phyloP scores from a whole-genome alignment of 2,888 invertebrate genomes.

The Magallana nippona region DNA sequence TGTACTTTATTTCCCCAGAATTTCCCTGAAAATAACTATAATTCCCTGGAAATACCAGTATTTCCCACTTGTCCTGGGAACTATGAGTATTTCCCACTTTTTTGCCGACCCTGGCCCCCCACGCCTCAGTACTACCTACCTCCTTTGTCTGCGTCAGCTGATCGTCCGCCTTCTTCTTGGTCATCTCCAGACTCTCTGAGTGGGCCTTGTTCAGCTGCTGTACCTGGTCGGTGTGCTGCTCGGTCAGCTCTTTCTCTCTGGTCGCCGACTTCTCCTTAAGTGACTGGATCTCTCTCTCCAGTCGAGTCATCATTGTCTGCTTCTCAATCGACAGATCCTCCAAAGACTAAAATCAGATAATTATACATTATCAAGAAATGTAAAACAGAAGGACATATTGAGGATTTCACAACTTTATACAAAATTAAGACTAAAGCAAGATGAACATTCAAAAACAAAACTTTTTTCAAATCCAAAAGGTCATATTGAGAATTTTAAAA shows the following conservation, averaged over 20 bases:
- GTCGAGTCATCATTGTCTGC: constrained; percentile 71
- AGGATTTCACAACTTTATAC: too few species aligned
- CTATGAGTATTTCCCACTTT: not conserved
- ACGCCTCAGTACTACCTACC: constrained; percentile 53
- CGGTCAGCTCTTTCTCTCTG: constrained; percentile 57
- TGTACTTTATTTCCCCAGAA: too few species aligned
- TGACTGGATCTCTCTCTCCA: constrained; percentile 69
- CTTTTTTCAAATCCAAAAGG: too few species aligned
- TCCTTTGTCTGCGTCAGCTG: constrained; percentile 65
- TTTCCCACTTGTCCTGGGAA: too few species aligned
- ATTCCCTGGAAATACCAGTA: too few species aligned
- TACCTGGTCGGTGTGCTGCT: constrained; percentile 61
- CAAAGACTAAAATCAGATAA: constrained; percentile 67
- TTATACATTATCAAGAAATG: not conserved
- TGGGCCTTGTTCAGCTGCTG: constrained; percentile 58
- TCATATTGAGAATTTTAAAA: too few species aligned
- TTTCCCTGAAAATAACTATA: too few species aligned
- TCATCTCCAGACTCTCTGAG: constrained; percentile 59
- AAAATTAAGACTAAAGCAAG: too few species aligned
- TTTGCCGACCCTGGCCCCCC: not conserved
- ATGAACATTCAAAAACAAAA: too few species aligned
- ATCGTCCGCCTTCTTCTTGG: constrained; percentile 64
- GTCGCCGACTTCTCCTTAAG: constrained; percentile 61
- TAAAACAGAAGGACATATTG: not conserved
- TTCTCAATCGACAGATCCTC: constrained; percentile 76